phyloP scores from a whole-genome alignment of 2,888 invertebrate genomes.

The Watsonalla cultraria region DNA sequence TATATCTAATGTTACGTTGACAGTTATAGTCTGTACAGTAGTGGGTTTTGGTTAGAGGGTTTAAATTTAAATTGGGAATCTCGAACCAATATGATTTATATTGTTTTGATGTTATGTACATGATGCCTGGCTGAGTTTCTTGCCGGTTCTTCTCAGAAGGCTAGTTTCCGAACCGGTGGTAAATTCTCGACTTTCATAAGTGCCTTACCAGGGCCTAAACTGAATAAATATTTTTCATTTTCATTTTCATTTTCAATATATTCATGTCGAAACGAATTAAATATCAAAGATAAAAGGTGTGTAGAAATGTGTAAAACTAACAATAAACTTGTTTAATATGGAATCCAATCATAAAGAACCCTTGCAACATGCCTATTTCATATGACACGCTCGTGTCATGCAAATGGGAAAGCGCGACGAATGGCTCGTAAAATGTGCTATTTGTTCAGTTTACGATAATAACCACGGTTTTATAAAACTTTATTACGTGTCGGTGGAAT shows the following conservation, averaged over 20 bases:
- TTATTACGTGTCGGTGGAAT: constrained; percentile 55
- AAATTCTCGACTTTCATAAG: no score
- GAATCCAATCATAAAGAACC: not conserved
- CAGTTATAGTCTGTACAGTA: not conserved
- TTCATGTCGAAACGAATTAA: no score
- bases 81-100: no score
- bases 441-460: constrained; percentile 72
- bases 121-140: no score
- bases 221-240: no score
- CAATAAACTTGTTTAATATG: not conserved
- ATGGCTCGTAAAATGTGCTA: constrained; percentile 69
- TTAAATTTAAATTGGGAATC: not conserved
- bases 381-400: constrained; percentile 60
- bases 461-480: constrained; percentile 69
- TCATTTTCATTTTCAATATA: no score
- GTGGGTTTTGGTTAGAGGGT: no score
- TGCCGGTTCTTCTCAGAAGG: no score
- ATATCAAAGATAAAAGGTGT: not conserved
- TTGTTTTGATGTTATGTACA: no score
- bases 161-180: no score
- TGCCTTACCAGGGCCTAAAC: no score
- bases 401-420: constrained; percentile 70
- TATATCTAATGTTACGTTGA: not conserved
- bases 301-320: not conserved
- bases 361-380: constrained; percentile 21